Evolutionary conservation across 2,797 vertebrate genomes (phyloP).

Genomic region (Lithobates sylvaticus): DNA sequence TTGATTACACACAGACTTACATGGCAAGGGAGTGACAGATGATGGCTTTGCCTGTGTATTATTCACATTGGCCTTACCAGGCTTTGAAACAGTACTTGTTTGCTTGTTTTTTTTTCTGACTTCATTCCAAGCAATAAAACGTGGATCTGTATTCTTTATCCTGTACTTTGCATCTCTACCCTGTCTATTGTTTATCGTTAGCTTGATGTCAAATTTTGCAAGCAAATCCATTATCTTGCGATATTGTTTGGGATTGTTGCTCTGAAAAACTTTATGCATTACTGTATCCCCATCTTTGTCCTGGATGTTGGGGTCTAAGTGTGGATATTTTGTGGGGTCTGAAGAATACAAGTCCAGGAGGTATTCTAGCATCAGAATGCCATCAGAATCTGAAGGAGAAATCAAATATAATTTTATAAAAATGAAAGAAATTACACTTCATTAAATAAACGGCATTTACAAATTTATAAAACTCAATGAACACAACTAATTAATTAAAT

Average conservation of each 20-base stretch:
- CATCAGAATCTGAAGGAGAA: slow-evolving; percentile 71
- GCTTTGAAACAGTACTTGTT: slow-evolving; percentile 61
- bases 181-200: slow-evolving; percentile 76
- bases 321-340: slow-evolving; percentile 69
- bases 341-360: slow-evolving; percentile 75
- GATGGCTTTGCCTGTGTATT: slow-evolving; percentile 53
- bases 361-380: slow-evolving; percentile 74
- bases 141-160: slow-evolving; percentile 74
- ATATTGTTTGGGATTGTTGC: slow-evolving; percentile 69
- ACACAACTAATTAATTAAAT: too few relatives aligned
- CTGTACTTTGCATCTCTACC: slow-evolving; percentile 74
- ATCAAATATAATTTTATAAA: background rate
- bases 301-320: slow-evolving; percentile 77
- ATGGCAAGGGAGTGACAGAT: slow-evolving; percentile 36
- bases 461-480: background rate
- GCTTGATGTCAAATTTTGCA: slow-evolving; percentile 77
- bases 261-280: slow-evolving; percentile 80
- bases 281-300: slow-evolving; percentile 77
- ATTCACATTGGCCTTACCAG: slow-evolving; percentile 58
- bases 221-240: slow-evolving; percentile 71
- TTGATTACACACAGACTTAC: accelerated
- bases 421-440: background rate
- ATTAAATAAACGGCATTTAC: background rate
- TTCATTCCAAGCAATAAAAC: slow-evolving; percentile 76
- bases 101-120: slow-evolving; percentile 68